phyloP scores from a whole-genome alignment of 2,888 invertebrate genomes.

The Zygaena filipendulae region DNA sequence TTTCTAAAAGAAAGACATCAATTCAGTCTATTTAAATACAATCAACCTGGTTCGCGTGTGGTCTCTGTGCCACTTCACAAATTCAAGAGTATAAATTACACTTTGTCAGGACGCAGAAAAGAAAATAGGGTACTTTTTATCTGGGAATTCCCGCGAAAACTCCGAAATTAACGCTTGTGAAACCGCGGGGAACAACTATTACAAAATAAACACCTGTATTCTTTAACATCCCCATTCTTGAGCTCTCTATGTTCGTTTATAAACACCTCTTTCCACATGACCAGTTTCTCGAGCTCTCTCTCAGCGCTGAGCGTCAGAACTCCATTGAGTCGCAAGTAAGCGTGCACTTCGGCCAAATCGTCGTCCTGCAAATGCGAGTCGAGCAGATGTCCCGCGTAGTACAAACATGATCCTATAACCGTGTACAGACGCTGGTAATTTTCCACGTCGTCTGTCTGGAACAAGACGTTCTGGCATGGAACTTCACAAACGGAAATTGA shows the following conservation, averaged over 20 bases:
- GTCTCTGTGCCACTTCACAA: too few species aligned
- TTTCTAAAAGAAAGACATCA: too few species aligned
- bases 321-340: conserved; percentile 80
- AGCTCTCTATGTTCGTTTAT: conserved; percentile 55
- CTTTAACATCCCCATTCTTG: conserved; percentile 33
- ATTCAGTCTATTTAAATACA: too few species aligned
- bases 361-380: conserved; percentile 81
- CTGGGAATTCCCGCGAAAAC: too few species aligned
- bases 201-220: conserved; percentile 34
- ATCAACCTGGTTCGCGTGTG: too few species aligned
- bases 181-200: too few species aligned
- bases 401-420: conserved; percentile 73
- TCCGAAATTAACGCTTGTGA: too few species aligned
- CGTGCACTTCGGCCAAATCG: conserved; percentile 79
- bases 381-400: conserved; percentile 76
- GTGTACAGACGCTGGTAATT: conserved; percentile 79
- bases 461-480: too few species aligned
- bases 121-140: too few species aligned
- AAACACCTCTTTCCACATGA: conserved; percentile 82
- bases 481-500: conserved; percentile 6
- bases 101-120: too few species aligned
- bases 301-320: conserved; percentile 74
- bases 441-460: conserved; percentile 80
- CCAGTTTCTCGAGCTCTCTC: conserved; percentile 75
- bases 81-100: too few species aligned